These are phyloP conservation scores for Coleophora deauratella DNA, from an alignment of 2,888 invertebrate genomes.

Conservation along the genomic window DNA sequence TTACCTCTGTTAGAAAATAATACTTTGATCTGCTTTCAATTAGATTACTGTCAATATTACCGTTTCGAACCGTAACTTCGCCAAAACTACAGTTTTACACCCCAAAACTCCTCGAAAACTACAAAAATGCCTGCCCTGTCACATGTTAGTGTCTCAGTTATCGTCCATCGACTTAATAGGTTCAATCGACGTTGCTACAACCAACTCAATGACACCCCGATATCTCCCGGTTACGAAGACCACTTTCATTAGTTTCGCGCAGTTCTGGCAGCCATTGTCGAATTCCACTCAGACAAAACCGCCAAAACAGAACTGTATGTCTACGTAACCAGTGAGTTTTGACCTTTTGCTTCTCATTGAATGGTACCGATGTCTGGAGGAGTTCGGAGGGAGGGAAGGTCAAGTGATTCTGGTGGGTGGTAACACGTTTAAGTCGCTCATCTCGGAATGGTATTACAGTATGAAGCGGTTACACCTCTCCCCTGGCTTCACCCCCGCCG, in stretches of 20 bases:
- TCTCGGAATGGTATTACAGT: constrained; percentile 70
- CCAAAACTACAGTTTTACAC: too few species aligned
- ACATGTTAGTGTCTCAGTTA: constrained; percentile 19
- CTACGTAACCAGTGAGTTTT: constrained; percentile 32
- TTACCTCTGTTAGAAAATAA: too few species aligned
- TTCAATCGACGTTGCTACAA: constrained; percentile 27
- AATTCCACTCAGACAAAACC: constrained; percentile 61
- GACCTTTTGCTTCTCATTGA: constrained; percentile 30
- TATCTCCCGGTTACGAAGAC: constrained; percentile 27
- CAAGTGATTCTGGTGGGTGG: constrained; percentile 38
- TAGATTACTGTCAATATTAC: too few species aligned
- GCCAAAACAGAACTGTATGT: constrained; percentile 59
- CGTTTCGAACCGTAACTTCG: too few species aligned
- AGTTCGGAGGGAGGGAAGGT: constrained; percentile 23
- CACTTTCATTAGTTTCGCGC: constrained; percentile 56
- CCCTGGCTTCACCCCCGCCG: constrained; percentile 29
- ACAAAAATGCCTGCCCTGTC: constrained; percentile 1
- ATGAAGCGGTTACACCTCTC: constrained; percentile 40
- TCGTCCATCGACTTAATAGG: constrained; percentile 26
- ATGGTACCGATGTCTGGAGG: constrained; percentile 21
- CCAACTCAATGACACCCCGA: constrained; percentile 34
- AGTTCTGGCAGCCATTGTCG: constrained; percentile 59
- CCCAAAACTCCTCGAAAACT: too few species aligned
- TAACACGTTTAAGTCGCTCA: constrained; percentile 70
- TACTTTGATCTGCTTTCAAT: too few species aligned